Evolutionary conservation across 2,113 vertebrate genomes (phyloP), one percentile per base, ranked within the genome.

Genomic region (Crotophaga sulcirostris): DNA sequence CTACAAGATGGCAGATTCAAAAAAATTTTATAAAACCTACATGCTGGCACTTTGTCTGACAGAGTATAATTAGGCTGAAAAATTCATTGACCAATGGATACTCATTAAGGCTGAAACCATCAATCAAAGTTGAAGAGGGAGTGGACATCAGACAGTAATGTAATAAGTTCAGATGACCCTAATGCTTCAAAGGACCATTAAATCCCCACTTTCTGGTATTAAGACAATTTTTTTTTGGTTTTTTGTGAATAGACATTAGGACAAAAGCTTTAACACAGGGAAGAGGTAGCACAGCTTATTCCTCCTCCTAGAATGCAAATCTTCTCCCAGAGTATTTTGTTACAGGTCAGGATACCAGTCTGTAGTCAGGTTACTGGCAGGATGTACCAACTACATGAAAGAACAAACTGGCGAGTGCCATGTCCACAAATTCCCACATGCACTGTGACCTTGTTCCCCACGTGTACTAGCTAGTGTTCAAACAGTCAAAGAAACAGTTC

Each of bases 71-170:
- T 83, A 92, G 59, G 28, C 52, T 40, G 77, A 84, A 62, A 84
- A 94, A 92, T 72, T 82, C 66, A 89, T 31, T 79, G 87, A 73
- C 44, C 77, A 73, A 49, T n/a, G 36, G 80, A 54, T 74, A n/a
- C 67, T 91, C 81, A 45, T 82, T 82, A 82, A 54, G 54, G 58
- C 45, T 62, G 58, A 84, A 89, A 69, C 12, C n/a, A 82, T 94
- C 59, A 38, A 72, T 59, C 66, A 63, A 47, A 91, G 36, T 3
- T 75, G 84, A 91, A 72, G 56, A 87, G 62, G 68, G 77, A 94
- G 59, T 51, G 60, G 60, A 68, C 18, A 19, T 29, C 60, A 60
- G 44, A 40, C 62, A 80, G 34, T 55, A 60, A 44, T 47, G 52
- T 21, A 89, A 26, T 26, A 62, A 80, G 72, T 40, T 28, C 33